phyloP scores from a whole-genome alignment of 2,113 vertebrate genomes.

The zebrafish (Danio rerio) region GRCz12tu NC_133188.1:32033501-32034000 shows the following conservation, averaged over 20 bases:
- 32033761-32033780: constrained; percentile 8
- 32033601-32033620: neutral
- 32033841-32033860: neutral
- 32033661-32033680: constrained; percentile 31
- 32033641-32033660: neutral
- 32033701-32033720: constrained; percentile 54
- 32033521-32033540: neutral
- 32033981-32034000: constrained; percentile 23
- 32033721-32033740: constrained; percentile 62
- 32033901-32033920: constrained; percentile 19
- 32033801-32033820: constrained; percentile 6
- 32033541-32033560: constrained; percentile 20
- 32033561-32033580: constrained; percentile 29
- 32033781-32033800: constrained; percentile 2
- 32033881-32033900: constrained; percentile 11
- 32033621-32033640: constrained; percentile 3
- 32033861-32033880: constrained; percentile 1
- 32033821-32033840: neutral
- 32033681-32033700: constrained; percentile 54
- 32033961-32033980: neutral
- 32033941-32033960: neutral
- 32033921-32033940: constrained; percentile 39
- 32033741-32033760: constrained; percentile 47
- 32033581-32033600: neutral
- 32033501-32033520: constrained; percentile 32